phyloP scores from a whole-genome alignment of 1,140 invertebrate species.

The Nasonia longicornis region DNA sequence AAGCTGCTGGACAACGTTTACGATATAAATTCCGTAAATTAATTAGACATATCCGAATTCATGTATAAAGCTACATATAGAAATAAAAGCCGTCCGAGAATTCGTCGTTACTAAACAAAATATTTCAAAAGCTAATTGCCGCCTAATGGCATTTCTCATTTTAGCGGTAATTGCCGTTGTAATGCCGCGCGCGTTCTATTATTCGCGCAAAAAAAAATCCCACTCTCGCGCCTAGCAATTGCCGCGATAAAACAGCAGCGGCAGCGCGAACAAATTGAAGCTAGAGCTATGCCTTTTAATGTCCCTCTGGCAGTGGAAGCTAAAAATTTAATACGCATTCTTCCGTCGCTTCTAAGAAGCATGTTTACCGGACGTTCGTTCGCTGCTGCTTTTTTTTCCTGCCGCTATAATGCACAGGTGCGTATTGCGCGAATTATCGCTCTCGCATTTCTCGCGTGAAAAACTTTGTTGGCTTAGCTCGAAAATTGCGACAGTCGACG shows the following conservation, averaged over 20 bases:
- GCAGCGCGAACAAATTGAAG: neutral
- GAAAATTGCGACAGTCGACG: neutral
- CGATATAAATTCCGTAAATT: no score
- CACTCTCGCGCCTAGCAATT: conserved; percentile 3
- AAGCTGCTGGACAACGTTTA: no score
- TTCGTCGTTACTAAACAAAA: conserved; percentile 21
- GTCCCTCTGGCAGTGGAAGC: neutral
- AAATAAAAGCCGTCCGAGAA: neutral
- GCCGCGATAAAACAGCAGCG: conserved; percentile 15
- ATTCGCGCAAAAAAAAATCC: neutral
- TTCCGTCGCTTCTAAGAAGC: conserved; percentile 19
- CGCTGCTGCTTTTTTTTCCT: neutral
- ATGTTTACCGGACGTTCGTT: neutral
- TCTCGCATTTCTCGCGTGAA: neutral
- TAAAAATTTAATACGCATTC: conserved; percentile 40
- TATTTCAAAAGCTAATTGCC: conserved; percentile 22
- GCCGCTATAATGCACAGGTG: no score
- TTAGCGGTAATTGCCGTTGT: conserved; percentile 13
- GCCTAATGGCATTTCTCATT: conserved; percentile 18
- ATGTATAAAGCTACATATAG: no score
- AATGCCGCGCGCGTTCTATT: conserved; percentile 10
- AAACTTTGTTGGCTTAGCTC: neutral
- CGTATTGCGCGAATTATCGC: neutral
- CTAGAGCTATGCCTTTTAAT: conserved; percentile 19
- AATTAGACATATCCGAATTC: neutral